Percentiles rank a stretch among this genome's conserved stretches.
These are phyloP conservation scores for Pelodytes ibericus DNA, from an alignment of 2,797 vertebrate species.

Conservation along the genomic window DNA sequence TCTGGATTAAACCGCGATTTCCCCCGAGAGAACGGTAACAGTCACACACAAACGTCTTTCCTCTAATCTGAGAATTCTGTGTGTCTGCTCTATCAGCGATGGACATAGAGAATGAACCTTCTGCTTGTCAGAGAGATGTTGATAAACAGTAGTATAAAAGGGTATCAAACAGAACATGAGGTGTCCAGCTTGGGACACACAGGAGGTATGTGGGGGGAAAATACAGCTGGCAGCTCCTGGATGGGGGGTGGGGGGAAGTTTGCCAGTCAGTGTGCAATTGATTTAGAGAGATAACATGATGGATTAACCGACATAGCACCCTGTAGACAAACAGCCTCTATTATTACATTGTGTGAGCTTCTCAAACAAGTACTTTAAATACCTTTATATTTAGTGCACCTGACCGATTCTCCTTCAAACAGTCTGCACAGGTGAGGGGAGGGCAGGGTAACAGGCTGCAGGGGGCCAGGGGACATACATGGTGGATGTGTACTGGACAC, in stretches of 20 bases:
- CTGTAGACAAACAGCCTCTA: background rate
- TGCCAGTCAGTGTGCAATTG: background rate
- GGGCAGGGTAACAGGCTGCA: background rate
- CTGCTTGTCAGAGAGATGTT: background rate
- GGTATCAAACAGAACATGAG: background rate
- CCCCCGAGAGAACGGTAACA: background rate
- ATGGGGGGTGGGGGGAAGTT: background rate
- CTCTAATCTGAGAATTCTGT: too few species aligned
- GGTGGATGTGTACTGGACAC: too few species aligned
- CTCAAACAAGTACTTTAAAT: background rate
- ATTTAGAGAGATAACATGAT: background rate
- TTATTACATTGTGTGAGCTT: background rate
- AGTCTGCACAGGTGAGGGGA: background rate
- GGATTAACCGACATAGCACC: background rate
- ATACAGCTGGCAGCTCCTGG: background rate
- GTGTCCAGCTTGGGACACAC: background rate
- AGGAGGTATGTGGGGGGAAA: background rate
- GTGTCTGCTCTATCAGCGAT: background rate
- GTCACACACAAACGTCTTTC: too few species aligned
- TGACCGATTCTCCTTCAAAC: too few species aligned
- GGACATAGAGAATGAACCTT: background rate
- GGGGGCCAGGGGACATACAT: background rate
- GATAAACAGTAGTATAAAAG: background rate
- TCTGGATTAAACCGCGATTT: background rate
- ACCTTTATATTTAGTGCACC: too few species aligned